Evolutionary conservation across 2,888 invertebrate species (phyloP).

Genomic region (Monoplex corrugatus): DNA sequence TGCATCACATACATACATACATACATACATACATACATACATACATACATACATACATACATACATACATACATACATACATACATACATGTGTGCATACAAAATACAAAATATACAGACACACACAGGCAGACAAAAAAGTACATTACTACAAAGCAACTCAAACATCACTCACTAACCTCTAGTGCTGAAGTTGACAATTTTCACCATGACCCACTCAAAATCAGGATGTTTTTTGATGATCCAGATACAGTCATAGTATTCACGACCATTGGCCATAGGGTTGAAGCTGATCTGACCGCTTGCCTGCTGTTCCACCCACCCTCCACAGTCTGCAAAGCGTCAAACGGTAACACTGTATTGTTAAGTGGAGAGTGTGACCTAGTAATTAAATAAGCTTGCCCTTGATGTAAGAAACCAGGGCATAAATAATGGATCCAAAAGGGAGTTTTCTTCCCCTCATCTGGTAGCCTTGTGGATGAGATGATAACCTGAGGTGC

Average conservation of each 20-base stretch:
- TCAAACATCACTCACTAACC: no score
- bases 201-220: slow-evolving; percentile 57
- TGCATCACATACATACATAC: neutral
- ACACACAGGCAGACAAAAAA: no score
- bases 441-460: no score
- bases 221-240: slow-evolving; percentile 63
- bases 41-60: slow-evolving; percentile 40
- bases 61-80: slow-evolving; percentile 28
- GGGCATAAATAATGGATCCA: no score
- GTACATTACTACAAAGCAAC: no score
- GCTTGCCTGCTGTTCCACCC: slow-evolving; percentile 56
- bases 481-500: no score
- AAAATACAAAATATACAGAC: no score
- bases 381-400: no score
- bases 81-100: neutral
- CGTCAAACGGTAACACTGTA: no score
- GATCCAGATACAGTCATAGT: slow-evolving; percentile 72
- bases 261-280: slow-evolving; percentile 39
- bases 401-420: no score
- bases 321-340: slow-evolving; percentile 58
- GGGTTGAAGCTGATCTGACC: slow-evolving; percentile 62
- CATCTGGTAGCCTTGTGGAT: no score
- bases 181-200: slow-evolving; percentile 46
- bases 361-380: no score
- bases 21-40: slow-evolving; percentile 16